phyloP scores from a whole-genome alignment of 2,888 invertebrate genomes.

The Diadegma fenestrale region DNA sequence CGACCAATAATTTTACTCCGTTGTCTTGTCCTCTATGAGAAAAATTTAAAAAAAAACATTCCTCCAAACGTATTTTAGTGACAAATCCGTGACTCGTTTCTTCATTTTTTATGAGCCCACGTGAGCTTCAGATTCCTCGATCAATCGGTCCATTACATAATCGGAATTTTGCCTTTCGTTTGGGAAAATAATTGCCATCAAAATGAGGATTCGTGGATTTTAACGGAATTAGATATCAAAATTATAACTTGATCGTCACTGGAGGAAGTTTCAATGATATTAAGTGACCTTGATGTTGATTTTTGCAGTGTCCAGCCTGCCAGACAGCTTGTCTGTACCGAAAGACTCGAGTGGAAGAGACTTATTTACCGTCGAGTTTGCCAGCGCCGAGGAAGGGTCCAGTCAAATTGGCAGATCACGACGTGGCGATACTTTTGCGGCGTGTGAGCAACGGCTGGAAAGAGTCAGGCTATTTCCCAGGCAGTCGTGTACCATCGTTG shows the following conservation, averaged over 20 bases:
- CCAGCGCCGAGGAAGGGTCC: constrained; percentile 80
- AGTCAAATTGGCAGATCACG: constrained; percentile 78
- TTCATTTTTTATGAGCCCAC: not conserved
- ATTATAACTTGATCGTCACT: no score
- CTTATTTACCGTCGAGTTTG: constrained; percentile 81
- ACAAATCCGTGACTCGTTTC: not conserved
- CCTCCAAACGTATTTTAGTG: not conserved
- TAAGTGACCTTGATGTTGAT: constrained; percentile 16
- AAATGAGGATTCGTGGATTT: not conserved
- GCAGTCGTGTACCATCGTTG: constrained; percentile 74
- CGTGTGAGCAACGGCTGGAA: constrained; percentile 78
- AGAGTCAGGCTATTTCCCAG: constrained; percentile 78
- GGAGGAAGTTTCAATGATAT: not conserved
- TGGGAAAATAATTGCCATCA: not conserved
- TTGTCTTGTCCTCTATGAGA: not conserved
- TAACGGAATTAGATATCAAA: not conserved
- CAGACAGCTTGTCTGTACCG: constrained; percentile 80
- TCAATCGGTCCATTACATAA: not conserved
- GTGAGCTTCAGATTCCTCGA: not conserved
- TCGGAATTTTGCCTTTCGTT: not conserved
- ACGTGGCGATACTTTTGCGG: constrained; percentile 80
- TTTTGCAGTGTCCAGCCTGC: constrained; percentile 80
- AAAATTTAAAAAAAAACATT: constrained; percentile 2
- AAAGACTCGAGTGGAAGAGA: constrained; percentile 78
- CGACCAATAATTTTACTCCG: constrained; percentile 14